Evolutionary conservation across 1,140 invertebrate species (phyloP), one percentile per base, ranked within the genome.

Genomic region (Rhizoglyphus robini): DNA sequence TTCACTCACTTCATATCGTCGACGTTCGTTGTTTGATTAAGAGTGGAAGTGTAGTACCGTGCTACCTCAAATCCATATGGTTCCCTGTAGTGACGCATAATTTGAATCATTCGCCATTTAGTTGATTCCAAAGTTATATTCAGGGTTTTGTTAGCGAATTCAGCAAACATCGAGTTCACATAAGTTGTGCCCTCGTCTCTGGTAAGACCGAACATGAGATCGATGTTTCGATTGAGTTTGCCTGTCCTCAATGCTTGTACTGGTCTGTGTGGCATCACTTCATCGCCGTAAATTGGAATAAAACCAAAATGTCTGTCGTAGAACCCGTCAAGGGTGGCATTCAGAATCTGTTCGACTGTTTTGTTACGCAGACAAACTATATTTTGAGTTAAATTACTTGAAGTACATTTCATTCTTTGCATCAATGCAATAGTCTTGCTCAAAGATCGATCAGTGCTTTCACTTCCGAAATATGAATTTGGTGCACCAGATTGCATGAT

Each of bases 341-440:
- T 34, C 11, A 18, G 15, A 29, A 59, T 15, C 36, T 31, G 30
- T 36, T 59, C 57, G 2, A 32, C 8, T 13, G 30, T 4, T 18
- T 15, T 59, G n/a, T 59, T 36, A 15, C n/a, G 15, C 27, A 59
- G 18, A 59, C 57, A 59, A 95, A 85, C 41, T 86, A 80, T 1
- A 86, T 83, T 69, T 93, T 86, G 66, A 93, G 84, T 18, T 63
- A 23, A 62, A 13, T n/a, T n/a, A n/a, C n/a, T n/a, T n/a, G n/a
- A n/a, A 15, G 15, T 46, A 15, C 23, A 46, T 23, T 11, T 57
- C 11, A n/a, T n/a, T n/a, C 11, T 57, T 13, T 23, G 23, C 20
- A 60, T 27, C 58, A 25, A 8, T 5, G 11, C 1, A 15, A 18
- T 32, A 13, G 29, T 61, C 30, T 65, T 83, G 68, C 79, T 76